phyloP scores from a whole-genome alignment of 2,888 invertebrate species.

The Apamea anceps region DNA sequence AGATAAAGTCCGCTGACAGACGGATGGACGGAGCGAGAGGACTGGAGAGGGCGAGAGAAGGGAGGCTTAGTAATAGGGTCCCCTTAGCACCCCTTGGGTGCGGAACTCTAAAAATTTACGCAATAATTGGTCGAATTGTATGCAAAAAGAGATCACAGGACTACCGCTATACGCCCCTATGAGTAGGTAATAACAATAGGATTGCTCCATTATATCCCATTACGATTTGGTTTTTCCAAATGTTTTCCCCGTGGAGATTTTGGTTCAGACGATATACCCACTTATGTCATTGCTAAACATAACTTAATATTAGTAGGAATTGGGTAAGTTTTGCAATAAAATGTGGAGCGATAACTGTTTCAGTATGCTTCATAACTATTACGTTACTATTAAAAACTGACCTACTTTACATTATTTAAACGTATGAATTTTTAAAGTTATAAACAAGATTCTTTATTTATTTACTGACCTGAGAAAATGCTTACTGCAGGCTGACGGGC shows the following conservation, averaged over 20 bases:
- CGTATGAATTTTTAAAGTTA: neutral
- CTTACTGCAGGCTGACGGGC: neutral
- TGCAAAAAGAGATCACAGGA: neutral
- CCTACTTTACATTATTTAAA: neutral
- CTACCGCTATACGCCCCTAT: neutral
- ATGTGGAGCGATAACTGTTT: neutral
- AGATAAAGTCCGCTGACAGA: too few species aligned
- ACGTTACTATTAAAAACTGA: neutral
- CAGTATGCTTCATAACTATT: neutral
- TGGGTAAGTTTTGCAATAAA: neutral
- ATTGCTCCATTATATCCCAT: neutral
- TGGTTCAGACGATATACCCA: neutral
- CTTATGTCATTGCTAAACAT: neutral
- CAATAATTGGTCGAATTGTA: conserved; percentile 1
- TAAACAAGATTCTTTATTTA: neutral
- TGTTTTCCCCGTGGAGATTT: neutral
- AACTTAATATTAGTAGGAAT: neutral
- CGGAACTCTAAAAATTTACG: too few species aligned
- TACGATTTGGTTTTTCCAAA: neutral
- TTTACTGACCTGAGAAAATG: neutral
- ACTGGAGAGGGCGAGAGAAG: too few species aligned
- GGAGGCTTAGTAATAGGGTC: too few species aligned
- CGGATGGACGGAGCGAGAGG: too few species aligned
- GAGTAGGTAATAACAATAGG: neutral
- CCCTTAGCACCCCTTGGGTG: too few species aligned